phyloP scores from a whole-genome alignment of 2,888 invertebrate species.

The Myopa tessellatipennis region DNA sequence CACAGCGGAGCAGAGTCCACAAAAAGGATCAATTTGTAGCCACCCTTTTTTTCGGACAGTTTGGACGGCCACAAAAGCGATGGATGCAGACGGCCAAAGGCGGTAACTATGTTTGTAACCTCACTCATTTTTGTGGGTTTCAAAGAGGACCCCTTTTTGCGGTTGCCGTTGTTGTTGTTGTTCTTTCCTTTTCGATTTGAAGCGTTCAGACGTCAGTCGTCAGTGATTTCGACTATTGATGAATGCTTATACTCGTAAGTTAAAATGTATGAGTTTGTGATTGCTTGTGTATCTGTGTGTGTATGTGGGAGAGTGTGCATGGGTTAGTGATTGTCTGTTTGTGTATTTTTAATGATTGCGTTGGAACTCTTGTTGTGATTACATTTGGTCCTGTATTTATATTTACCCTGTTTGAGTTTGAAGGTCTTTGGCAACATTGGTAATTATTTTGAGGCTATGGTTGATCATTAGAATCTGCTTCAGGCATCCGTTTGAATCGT shows the following conservation, averaged over 20 bases:
- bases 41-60: too few relatives aligned
- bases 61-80: too few relatives aligned
- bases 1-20: neutral
- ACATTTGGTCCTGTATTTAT: neutral
- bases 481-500: too few relatives aligned
- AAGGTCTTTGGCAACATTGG: too few relatives aligned
- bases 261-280: neutral
- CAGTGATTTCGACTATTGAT: neutral
- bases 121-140: too few relatives aligned
- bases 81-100: too few relatives aligned
- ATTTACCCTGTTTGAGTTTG: neutral
- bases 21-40: neutral
- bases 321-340: neutral
- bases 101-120: too few relatives aligned
- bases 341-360: neutral
- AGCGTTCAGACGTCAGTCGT: neutral
- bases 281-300: neutral
- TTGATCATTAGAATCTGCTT: too few relatives aligned
- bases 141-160: too few relatives aligned
- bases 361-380: conserved; percentile 8
- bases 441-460: too few relatives aligned
- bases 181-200: neutral
- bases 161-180: too few relatives aligned
- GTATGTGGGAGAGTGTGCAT: neutral
- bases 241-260: too few relatives aligned